Base-by-base conservation (phyloP, 1,140 invertebrate species). In the Nebria ingens region DNA sequence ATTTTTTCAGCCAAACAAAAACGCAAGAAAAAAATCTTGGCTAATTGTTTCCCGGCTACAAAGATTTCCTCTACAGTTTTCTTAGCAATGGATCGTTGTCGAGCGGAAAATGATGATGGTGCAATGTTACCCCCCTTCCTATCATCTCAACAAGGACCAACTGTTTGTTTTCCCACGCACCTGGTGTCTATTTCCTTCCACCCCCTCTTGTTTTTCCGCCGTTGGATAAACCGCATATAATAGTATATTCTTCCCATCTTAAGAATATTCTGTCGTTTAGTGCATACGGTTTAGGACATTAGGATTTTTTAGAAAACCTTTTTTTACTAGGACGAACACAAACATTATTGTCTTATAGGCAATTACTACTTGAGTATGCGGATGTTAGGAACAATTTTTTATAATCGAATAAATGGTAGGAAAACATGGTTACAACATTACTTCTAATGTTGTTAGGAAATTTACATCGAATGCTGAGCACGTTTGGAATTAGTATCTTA, bases 41-140 rank as follows among this genome's bases (percentile, higher is more conserved):
- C 40, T 45, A 45, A 45, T 45, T 45, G 40, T 45, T 45, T 45
- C 17, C 17, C 40, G 40, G 17, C 40, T 17, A 17, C 40, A 45
- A 45, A 34, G 25, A 34, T 34, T 34, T 34, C 25, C 40, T 4
- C 17, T 17, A 17, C 9, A 17, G 9, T 11, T 45, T 45, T 17
- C 40, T 12, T 4, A 17, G 6, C 6, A n/a, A 34, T n/a, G n/a
- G 25, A 34, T 34, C 25, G 25, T 34, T 34, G 25, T 6, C 25
- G n/a, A 34, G 25, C n/a, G 17, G 40, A 45, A 45, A 45, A 45
- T 45, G 40, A 45, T 45, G 40, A 45, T 45, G 40, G 15, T 13
- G 25, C 25, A 4, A 29, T 29, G 6, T 45, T 45, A 12, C 40
- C 15, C 40, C 15, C 15, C 40, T 17, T 9, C 40, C 40, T 45